Percentiles rank a stretch among this genome's conserved stretches.
Conservation (phyloP, 2,888 invertebrate species). For the Ariolimax columbianus region DNA sequence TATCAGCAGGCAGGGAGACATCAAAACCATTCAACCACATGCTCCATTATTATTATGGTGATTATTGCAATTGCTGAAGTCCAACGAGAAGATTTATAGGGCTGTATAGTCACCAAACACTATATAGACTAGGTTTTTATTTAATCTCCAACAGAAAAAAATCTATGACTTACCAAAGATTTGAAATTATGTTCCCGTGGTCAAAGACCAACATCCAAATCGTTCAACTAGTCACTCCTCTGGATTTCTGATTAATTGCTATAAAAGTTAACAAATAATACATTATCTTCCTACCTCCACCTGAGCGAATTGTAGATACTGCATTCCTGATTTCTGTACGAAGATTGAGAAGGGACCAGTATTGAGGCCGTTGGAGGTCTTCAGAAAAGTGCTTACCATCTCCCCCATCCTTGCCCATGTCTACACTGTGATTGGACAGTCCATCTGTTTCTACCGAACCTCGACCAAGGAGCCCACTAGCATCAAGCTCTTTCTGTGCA, state of each 20-base stretch:
- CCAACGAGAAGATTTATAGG: no score
- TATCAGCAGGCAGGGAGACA: no score
- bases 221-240: no score
- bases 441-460: conserved; percentile 19
- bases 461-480: conserved; percentile 50
- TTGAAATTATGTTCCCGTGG: no score
- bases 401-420: not conserved
- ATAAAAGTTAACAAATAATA: not conserved
- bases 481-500: conserved; percentile 44
- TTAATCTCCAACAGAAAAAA: no score
- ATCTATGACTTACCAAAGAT: no score
- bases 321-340: conserved; percentile 62
- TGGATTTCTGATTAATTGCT: not conserved
- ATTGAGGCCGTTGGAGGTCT: not conserved
- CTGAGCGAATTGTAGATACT: conserved; percentile 53
- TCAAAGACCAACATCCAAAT: no score
- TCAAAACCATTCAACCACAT: no score
- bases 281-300: not conserved
- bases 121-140: no score
- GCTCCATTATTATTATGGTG: no score
- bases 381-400: conserved; percentile 5
- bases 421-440: not conserved
- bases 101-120: no score
- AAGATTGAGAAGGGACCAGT: conserved; percentile 59
- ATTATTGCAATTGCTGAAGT: no score